Evolutionary conservation across 2,113 vertebrate species (phyloP).

Genomic region (Balaeniceps rex): DNA sequence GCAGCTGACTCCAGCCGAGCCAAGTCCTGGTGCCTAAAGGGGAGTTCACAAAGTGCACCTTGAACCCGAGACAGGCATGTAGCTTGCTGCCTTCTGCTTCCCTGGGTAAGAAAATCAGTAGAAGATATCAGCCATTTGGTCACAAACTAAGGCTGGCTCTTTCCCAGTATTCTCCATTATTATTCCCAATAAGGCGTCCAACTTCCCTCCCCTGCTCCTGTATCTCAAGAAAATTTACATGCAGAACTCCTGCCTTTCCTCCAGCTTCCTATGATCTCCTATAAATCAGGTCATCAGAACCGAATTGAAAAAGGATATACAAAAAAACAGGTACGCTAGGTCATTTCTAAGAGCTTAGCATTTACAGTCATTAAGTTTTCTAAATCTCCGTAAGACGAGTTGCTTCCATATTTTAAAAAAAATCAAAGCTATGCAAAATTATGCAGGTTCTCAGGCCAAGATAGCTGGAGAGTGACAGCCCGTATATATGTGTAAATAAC

Average conservation of each 20-base stretch:
- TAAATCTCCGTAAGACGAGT: neutral
- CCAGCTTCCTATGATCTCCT: neutral
- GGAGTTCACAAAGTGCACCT: neutral
- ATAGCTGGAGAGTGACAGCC: neutral
- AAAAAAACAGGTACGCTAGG: neutral
- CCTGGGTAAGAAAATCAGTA: neutral
- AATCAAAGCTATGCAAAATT: neutral
- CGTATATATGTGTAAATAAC: neutral
- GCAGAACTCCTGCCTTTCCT: neutral
- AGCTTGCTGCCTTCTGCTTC: conserved; percentile 1
- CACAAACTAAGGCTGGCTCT: neutral
- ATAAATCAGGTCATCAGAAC: neutral
- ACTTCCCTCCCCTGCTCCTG: neutral
- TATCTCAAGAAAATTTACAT: neutral
- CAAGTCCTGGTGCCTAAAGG: neutral
- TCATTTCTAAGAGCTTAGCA: neutral
- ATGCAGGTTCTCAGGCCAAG: neutral
- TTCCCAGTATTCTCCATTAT: neutral
- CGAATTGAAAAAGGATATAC: neutral
- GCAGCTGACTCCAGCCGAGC: neutral
- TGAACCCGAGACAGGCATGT: neutral
- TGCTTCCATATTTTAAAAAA: neutral
- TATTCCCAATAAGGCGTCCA: neutral
- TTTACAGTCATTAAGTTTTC: neutral
- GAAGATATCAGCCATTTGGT: neutral